phyloP scores from a whole-genome alignment of 2,113 vertebrate species.

The Myotis davidii region DNA sequence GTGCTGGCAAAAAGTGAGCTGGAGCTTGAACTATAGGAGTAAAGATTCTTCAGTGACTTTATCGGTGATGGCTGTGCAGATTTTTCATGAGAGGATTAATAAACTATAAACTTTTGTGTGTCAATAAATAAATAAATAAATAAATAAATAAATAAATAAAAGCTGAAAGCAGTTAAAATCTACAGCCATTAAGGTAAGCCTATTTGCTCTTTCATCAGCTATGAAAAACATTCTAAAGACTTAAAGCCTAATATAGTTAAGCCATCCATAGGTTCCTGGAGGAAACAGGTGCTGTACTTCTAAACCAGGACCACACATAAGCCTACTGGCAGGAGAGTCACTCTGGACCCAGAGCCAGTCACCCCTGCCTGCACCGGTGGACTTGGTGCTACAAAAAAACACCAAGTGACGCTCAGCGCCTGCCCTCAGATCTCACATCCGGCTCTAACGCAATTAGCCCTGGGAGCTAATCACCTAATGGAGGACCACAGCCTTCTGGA shows the following conservation, averaged over 20 bases:
- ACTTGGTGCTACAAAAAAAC: conserved; percentile 75
- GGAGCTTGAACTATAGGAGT: no score
- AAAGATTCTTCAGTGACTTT: no score
- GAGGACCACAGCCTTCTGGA: conserved; percentile 86
- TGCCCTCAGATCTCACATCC: conserved; percentile 87
- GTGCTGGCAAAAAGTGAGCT: no score
- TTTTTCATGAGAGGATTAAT: no score
- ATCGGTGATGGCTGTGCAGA: no score
- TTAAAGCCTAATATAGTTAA: conserved; percentile 27
- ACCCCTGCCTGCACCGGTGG: conserved; percentile 61
- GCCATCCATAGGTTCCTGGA: conserved; percentile 59
- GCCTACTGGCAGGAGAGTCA: conserved; percentile 64
- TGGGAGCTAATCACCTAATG: conserved; percentile 89
- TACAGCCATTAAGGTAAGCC: neutral
- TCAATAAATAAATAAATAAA: no score
- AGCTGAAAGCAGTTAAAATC: neutral
- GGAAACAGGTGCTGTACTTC: conserved; percentile 71
- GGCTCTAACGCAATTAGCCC: conserved; percentile 88
- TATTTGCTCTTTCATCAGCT: neutral
- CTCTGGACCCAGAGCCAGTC: conserved; percentile 67
- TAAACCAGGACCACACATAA: conserved; percentile 41
- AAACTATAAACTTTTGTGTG: no score
- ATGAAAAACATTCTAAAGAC: neutral
- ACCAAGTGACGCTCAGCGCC: conserved; percentile 41
- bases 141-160: no score